Base-by-base conservation (phyloP, 1,140 invertebrate genomes). In the Zophobas morio region DNA sequence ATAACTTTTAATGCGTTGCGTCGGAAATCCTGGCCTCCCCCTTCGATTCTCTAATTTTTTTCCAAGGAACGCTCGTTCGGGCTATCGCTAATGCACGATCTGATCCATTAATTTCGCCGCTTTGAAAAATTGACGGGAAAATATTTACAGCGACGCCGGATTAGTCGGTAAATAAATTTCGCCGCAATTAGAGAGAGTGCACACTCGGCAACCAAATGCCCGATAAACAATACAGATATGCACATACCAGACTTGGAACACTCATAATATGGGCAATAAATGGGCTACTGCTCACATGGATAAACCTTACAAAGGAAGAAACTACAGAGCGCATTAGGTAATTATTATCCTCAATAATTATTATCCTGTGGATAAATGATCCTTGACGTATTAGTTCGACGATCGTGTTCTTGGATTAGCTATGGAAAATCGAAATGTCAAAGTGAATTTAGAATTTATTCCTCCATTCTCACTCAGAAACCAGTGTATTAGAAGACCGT, bases 1-100 rank as follows among this genome's bases (percentile, higher is more conserved):
- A 73, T 73, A 73, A 73, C 49, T 73, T 73, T 73, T 73, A 73
- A 73, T 73, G 71, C 71, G 49, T 54, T 73, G 49, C 71, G 36
- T 35, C 39, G 60, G 20, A 40, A 66, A 63, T 39, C 35, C 57
- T 63, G 35, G 2, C 39, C 5, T 39, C 39, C 60, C 39, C 39
- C 2, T 46, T 63, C 42, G 57, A 63, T 63, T 66, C 60, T 66
- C 37, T 42, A 66, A 60, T 37, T 60, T 42, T 63, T 66, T 66
- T 66, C 35, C 20, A 46, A 8, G 3, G 3, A 46, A 60, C 34
- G 5, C 6, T 1, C 34, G 37, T 36, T 46, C 42, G 6, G 36
- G 34, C 20, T 56, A 60, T 40, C 39, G 39, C 8, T 36, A n/a
- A 34, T 34, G 33, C 60, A 66, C 37, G 39, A 66, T 66, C 60